Base-by-base conservation (phyloP, 2,113 vertebrate species). In the Cyprinodon brontotheroides region DNA sequence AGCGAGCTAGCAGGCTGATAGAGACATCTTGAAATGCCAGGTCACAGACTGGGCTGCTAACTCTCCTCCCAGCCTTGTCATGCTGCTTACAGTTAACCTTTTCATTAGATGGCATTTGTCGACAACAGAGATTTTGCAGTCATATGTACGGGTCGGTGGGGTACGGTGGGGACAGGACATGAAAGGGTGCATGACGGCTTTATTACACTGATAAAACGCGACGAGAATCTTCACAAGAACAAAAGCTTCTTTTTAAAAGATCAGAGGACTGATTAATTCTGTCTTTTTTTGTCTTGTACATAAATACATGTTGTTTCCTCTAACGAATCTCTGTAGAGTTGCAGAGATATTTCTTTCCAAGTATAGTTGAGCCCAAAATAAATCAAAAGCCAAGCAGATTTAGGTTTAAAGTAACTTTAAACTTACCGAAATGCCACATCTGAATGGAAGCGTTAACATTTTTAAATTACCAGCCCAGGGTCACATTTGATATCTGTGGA, bases 11-110 rank as follows among this genome's bases (percentile, higher is more conserved):
- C 76, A 57, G 80, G 87, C 88, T 88, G 87, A 92, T 82, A 76
- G 78, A 89, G 89, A 89, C 82, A 36, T 86, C 89, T 88, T 45
- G 8, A 93, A 93, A 93, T 90, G 90, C 90, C 91, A 92, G 86
- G 90, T 90, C 87, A 85, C 80, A n/a, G 71, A 73, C 83, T 60
- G 65, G 73, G 75, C 78, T 39, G 61, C 89, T 69, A 78, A 67
- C 81, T 76, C 82, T 80, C 79, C 78, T 73, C 76, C 77, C 61
- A 71, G 83, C 78, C 89, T 83, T 86, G 89, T 89, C 87, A 87
- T 2, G 67, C 86, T 77, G 83, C 80, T 86, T 80, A 82, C 67
- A 65, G 80, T 90, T 94, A 92, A 91, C 92, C 91, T 93, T 92
- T 92, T 86, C 85, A 87, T 91, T 85, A 84, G 79, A 57, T 68